Conservation (phyloP, 2,888 invertebrate species). For the Noctua pronuba region DNA sequence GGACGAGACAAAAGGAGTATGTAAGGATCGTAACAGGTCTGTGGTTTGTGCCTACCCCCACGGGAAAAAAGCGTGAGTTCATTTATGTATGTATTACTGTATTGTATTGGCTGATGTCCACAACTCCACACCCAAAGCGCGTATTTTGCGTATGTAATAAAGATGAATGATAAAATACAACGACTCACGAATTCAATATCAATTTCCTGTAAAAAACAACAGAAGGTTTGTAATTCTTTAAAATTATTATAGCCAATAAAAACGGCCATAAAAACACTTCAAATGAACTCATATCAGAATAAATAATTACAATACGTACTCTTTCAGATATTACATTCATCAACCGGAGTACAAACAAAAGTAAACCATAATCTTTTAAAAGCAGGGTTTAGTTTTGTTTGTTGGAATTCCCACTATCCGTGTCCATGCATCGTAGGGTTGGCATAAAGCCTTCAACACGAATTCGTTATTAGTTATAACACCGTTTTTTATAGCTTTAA, state of each 20-base stretch:
- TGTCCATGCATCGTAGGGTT: constrained; percentile 53
- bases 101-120: too few relatives aligned
- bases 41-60: background rate
- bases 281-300: constrained; percentile 54
- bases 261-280: constrained; percentile 41
- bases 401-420: constrained; percentile 37
- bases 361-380: constrained; percentile 29
- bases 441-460: constrained; percentile 68
- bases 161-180: constrained; percentile 7
- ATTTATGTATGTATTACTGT: too few relatives aligned
- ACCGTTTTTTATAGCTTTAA: constrained; percentile 80
- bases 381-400: constrained; percentile 40
- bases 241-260: constrained; percentile 46
- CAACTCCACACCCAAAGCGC: too few relatives aligned
- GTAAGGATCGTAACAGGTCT: background rate
- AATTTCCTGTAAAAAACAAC: constrained; percentile 25
- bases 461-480: constrained; percentile 80
- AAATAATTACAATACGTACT: constrained; percentile 50
- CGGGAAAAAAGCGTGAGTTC: background rate
- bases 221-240: constrained; percentile 14
- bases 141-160: too few relatives aligned
- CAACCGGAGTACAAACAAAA: constrained; percentile 17
- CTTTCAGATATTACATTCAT: constrained; percentile 56
- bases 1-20: background rate
- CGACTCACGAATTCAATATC: background rate